Base-by-base conservation (phyloP, 1,140 invertebrate species). In the Rhyacophila brunnea region DNA sequence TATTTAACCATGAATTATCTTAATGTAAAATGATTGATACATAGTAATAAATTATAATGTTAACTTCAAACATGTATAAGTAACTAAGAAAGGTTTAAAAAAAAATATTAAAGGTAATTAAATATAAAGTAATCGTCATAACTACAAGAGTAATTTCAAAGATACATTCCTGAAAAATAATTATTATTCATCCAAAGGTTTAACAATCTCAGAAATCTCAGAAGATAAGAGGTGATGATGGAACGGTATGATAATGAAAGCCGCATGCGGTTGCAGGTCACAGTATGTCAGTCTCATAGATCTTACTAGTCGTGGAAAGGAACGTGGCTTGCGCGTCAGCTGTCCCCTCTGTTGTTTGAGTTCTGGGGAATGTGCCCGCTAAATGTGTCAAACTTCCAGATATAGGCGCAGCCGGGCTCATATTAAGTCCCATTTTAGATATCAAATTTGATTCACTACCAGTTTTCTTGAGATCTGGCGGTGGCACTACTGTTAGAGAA, bases 251-350 rank as follows among this genome's bases (percentile, higher is more conserved):
- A 23, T 23, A 7, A n/a, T 11, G n/a, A 13, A 34, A 34, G 15
- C 19, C 10, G 15, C 10, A 34, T n/a, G 19, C 36, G 32, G 35
- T 55, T 15, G 57, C 64, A 68, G 70, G 74, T 79, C 75, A 92
- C 84, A 93, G 88, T 81, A 93, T 93, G 72, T 93, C 91, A 66
- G 91, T 92, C 78, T 93, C 90, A 73, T 92, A 92, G 66, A 92
- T 85, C 73, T 90, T 89, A 70, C 82, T 88, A n/a, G 79, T 83
- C 60, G 81, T 83, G 45, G 71, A 73, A 64, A 61, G 23, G 64
- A 15, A 44, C 74, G 75, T 23, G 70, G 73, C 9, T 73, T 28
- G 23, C 9, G 23, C 23, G 9, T 28, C 23, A 28, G 66, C 6
- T 50, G 50, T 46, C 59, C 67, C 32, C 49, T 56, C 47, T 19